Base-by-base conservation (phyloP, 2,888 invertebrate genomes). In the Hypercompe scribonia region DNA sequence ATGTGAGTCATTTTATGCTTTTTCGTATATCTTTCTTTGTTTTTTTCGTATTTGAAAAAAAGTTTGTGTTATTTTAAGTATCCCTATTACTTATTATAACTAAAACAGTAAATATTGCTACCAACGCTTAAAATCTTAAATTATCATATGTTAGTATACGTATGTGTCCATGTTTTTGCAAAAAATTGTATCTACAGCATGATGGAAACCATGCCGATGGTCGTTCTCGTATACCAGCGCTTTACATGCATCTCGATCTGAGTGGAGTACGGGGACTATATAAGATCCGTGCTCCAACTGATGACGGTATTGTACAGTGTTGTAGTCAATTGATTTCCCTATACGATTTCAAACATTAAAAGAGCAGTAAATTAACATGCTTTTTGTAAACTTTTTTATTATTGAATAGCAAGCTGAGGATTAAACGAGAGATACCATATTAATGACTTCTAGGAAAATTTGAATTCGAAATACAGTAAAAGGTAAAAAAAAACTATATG, bases 171-270 rank as follows among this genome's bases (percentile, higher is more conserved):
- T 36, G 36, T 8, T 39, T 73, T 73, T 46, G 85, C 75, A 78
- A 83, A 84, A 78, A 79, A 71, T n/a, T 85, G 84, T 80, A 83
- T 84, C 63, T 83, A 72, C 85, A 83, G 74, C 85, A 75, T 81
- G 71, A 70, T 78, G 76, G 78, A 69, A 65, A 70, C 73, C 74
- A 63, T 58, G 34, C 39, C 70, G 75, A 76, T 75, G 69, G 78
- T 79, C 76, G 85, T 84, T 76, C 78, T 76, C 78, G 83, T 71
- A 58, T 74, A 71, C 76, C 54, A 68, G 75, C 74, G 78, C 75
- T 71, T 75, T 63, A 75, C 74, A 73, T 72, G 70, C 21, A 72
- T 36, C n/a, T n/a, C n/a, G n/a, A n/a, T n/a, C n/a, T n/a, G n/a
- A n/a, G n/a, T n/a, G n/a, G n/a, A n/a, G n/a, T n/a, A n/a, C n/a